Base-by-base conservation (phyloP, 2,113 vertebrate species). In the Callopanchax toddi region DNA sequence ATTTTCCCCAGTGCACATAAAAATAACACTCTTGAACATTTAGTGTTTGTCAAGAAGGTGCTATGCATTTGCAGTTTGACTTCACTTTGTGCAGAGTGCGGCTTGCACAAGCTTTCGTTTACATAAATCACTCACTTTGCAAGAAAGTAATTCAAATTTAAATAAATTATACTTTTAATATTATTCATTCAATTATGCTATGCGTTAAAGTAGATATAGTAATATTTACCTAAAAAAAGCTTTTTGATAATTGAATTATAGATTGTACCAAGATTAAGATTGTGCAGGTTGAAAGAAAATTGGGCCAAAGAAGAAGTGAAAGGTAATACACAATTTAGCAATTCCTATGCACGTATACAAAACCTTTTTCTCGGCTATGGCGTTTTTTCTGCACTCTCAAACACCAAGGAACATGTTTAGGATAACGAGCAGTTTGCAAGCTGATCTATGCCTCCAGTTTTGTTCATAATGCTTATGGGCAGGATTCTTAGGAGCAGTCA, bases 1-100 rank as follows among this genome's bases (percentile, higher is more conserved):
- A 77, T 81, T 81, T 83, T 63, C 57, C 59, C 54, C 45, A 22
- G 40, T 69, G 68, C 60, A 55, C 43, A 67, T 74, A 71, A 76
- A n/a, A 78, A 84, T 71, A 77, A 56, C 57, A 67, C 66, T 59
- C 52, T 75, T 62, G 36, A 71, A 70, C 64, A 59, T 85, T 68
- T 81, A 63, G 29, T 56, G 26, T 77, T 77, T 72, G 62, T 74
- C 64, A 64, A 67, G 61, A 76, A 69, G 60, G 23, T 56, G 20
- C 18, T 59, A 60, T 53, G 66, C 62, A 48, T 67, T 65, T 58
- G 43, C 54, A 52, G 53, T 70, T 67, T 22, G 60, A 54, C 40
- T 54, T 48, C 7, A 29, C 29, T 5, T 51, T 51, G 45, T 64
- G 55, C 6, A 37, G 43, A 74, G 25, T 29, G 51, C 32, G 34